Evolutionary conservation across 1,140 invertebrate genomes (phyloP), one percentile per base, ranked within the genome.

Genomic region (Trialeurodes vaporariorum): DNA sequence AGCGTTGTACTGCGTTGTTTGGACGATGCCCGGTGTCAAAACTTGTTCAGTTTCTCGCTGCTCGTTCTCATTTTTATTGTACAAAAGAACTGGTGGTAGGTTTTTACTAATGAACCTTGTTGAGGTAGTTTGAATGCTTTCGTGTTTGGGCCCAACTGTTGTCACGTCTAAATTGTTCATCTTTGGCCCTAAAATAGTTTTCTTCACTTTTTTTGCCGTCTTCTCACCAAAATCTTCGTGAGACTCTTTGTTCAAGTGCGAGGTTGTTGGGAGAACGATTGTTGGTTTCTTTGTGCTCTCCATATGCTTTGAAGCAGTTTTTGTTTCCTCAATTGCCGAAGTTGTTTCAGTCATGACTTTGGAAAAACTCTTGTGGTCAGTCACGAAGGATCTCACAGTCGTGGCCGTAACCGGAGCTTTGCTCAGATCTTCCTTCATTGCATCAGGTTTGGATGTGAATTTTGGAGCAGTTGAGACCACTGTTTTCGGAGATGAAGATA

Each of bases 211-310:
- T 17, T 49, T 49, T 59, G 59, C n/a, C 25, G 66, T 68, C 17
- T 25, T 63, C 34, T 68, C 63, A 22, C 26, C 66, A 23, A 68
- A 66, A 13, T 59, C 24, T 24, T 69, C 67, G 22, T 64, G 63
- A 1, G 67, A 69, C 49, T 69, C 68, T 22, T 67, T 59, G 27
- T 71, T 66, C 25, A 69, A 27, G 34, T 49, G 34, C 5, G 34
- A 49, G 5, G 34, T 5, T 17, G 34, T 49, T 5, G 34, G 17
- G 17, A 49, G 34, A 17, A 49, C 17, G 34, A 17, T 5, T 5
- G 34, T 49, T n/a, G n/a, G n/a, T n/a, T n/a, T n/a, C n/a, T n/a
- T n/a, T 49, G 5, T 49, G 34, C 34, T 49, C 17, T 49, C 34
- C 5, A 49, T 17, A 5, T 49, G 5, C 34, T 49, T 5, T 5